These are phyloP conservation scores for Diachasma alloeum DNA, from an alignment of 1,140 invertebrate genomes.

Conservation along the genomic window DNA sequence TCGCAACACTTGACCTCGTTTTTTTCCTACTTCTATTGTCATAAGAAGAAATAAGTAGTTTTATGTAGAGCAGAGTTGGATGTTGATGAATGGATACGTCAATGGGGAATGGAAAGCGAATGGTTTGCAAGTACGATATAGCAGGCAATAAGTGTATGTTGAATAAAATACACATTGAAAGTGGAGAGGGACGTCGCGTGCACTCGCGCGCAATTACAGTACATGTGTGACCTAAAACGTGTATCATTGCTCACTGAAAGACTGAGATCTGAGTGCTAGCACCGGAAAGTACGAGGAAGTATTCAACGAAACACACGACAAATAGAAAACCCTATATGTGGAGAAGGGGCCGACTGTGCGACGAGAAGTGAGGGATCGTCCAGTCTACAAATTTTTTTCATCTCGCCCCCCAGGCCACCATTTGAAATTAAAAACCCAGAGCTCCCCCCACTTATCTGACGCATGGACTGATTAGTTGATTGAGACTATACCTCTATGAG, in stretches of 20 bases:
- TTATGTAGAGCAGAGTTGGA: neutral
- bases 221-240: slow-evolving; percentile 6
- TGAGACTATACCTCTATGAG: too few species aligned
- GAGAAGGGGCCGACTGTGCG: neutral
- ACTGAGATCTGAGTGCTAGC: neutral
- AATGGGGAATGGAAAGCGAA: neutral
- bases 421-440: neutral
- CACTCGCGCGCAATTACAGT: slow-evolving; percentile 29
- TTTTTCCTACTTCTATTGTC: neutral
- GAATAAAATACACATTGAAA: neutral
- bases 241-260: slow-evolving; percentile 1
- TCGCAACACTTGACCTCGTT: too few species aligned
- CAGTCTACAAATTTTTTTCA: neutral
- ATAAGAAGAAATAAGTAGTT: neutral
- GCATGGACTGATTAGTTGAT: too few species aligned
- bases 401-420: neutral
- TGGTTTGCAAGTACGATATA: neutral
- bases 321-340: neutral
- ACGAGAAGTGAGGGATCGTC: neutral
- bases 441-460: too few species aligned
- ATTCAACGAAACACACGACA: neutral
- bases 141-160: neutral
- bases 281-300: neutral
- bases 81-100: neutral
- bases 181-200: slow-evolving; percentile 30